These are phyloP conservation scores for Aphyosemion australe DNA, from an alignment of 2,113 vertebrate genomes.

Conservation along the genomic window DNA sequence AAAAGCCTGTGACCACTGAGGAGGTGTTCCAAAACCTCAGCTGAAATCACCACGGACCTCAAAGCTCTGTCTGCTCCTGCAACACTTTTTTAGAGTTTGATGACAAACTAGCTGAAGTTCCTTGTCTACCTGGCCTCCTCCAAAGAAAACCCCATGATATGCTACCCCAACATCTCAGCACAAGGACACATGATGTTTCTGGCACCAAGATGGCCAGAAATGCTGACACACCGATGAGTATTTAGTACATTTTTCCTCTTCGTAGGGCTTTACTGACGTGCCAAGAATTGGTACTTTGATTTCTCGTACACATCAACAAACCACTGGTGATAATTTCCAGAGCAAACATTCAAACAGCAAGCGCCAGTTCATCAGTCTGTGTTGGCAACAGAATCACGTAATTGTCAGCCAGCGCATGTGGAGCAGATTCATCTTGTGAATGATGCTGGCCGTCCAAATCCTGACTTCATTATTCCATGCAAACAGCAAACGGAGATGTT, in stretches of 20 bases:
- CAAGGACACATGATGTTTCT: not conserved
- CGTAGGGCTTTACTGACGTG: constrained; percentile 13
- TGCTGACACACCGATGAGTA: constrained; percentile 14
- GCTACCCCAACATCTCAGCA: not conserved
- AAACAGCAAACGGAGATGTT: constrained; percentile 8
- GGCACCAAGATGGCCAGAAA: constrained; percentile 12
- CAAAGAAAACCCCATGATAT: not conserved
- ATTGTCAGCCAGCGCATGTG: constrained; percentile 9
- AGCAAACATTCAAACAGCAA: constrained; percentile 28
- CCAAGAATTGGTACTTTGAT: constrained; percentile 32
- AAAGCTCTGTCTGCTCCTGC: not conserved
- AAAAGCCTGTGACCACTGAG: too few species aligned
- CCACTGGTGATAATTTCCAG: constrained; percentile 22
- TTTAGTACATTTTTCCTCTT: constrained; percentile 18
- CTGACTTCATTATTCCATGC: constrained; percentile 1
- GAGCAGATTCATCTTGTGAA: constrained; percentile 1
- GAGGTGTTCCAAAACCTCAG: too few species aligned
- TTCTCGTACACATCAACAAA: constrained; percentile 29
- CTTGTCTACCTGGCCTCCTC: too few species aligned
- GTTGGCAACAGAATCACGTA: constrained; percentile 25
- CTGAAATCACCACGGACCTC: too few species aligned
- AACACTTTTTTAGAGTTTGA: not conserved
- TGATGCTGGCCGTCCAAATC: constrained; percentile 19
- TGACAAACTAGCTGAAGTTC: too few species aligned
- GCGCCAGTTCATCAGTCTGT: constrained; percentile 33